These are phyloP conservation scores for Corythornis cristatus DNA, from an alignment of 2,113 vertebrate species.

Conservation along the genomic window DNA sequence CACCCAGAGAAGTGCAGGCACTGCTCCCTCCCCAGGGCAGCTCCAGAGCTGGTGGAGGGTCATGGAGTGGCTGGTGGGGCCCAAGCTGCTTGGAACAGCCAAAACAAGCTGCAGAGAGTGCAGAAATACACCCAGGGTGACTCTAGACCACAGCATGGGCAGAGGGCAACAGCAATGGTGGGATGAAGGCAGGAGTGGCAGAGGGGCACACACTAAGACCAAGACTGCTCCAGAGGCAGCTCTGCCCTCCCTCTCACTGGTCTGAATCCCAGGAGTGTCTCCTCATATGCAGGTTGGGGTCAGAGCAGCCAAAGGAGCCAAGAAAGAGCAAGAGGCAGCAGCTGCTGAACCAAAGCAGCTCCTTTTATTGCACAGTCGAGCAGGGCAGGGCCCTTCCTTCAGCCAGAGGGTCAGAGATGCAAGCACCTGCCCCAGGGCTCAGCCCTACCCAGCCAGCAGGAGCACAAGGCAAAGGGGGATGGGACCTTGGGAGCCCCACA, in stretches of 20 bases:
- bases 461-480: not conserved
- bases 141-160: not conserved
- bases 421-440: not conserved
- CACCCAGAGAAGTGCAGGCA: not conserved
- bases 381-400: not conserved
- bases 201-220: not conserved
- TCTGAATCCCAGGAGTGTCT: not conserved
- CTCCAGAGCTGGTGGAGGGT: not conserved
- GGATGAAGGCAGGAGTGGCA: not conserved
- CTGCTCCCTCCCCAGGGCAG: not conserved
- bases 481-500: not conserved
- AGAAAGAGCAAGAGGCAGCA: not conserved
- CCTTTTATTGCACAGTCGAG: conserved; percentile 38
- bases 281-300: accelerated
- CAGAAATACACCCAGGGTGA: not conserved
- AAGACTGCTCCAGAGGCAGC: not conserved
- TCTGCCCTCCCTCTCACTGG: not conserved
- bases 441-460: not conserved
- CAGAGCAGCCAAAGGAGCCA: not conserved
- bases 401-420: not conserved
- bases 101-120: not conserved
- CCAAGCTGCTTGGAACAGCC: not conserved
- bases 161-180: not conserved
- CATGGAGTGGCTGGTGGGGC: not conserved
- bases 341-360: conserved; percentile 3